Base-by-base conservation (phyloP, 35 echinoderm and acorn worm genomes). In the Stichopus chloronotus region DNA sequence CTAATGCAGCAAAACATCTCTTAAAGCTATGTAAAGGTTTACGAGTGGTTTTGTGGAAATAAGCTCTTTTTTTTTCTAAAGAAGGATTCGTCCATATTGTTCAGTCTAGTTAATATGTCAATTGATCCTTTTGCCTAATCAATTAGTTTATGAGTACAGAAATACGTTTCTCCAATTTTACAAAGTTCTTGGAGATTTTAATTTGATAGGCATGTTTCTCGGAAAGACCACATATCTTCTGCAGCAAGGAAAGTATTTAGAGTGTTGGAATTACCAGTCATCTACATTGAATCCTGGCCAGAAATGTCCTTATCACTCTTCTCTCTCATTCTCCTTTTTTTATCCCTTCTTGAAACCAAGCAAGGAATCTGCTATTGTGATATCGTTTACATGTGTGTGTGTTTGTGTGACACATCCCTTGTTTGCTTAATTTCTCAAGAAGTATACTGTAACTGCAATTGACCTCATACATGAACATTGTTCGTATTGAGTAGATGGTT, bases 121-220 rank as follows among this genome's bases (percentile, higher is more conserved):
- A 52, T 43, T 81, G 78, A 63, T 63, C n/a, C 12, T 53, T 25
- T 0, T 24, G 13, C 52, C 43, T 25, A 81, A 5, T 81, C n/a
- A 81, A 81, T 81, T 81, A 81, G 43, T 81, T 12, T 76, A 21
- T 81, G 78, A 5, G 43, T 81, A 81, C 4, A 13, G 11, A 81
- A 81, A 12, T 22, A 25, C 78, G n/a, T 12, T 4, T 25, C 0
- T 81, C 78, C 25, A 57, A 58, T 87, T 10, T n/a, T 87, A 55
- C 83, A 17, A 87, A 87, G 56, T 59, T 57, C 54, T 87, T 87
- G 83, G 53, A 11, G 25, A 25, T 22, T 81, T 81, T 76, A 11
- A 81, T 25, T 63, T 63, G 59, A 63, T 63, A 63, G 59, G 8
- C 59, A 80, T 80, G 78, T 80, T 30, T 80, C 1, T 80, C 10